Evolutionary conservation across 2,113 vertebrate species (phyloP).

Genomic region (Hemiscyllium ocellatum): DNA sequence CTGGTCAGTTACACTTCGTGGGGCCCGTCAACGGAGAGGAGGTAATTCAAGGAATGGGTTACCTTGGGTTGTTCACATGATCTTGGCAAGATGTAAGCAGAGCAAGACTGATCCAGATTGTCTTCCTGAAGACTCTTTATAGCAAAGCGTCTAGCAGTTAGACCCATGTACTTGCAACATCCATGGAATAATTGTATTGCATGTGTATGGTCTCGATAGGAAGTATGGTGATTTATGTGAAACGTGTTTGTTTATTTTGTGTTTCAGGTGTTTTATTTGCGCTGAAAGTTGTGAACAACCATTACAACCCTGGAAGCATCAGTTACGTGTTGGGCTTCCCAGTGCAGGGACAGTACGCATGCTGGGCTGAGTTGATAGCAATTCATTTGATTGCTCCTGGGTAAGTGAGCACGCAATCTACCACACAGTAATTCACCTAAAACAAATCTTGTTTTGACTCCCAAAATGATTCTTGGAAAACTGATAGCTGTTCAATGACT

Average conservation of each 20-base stretch:
- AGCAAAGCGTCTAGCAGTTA: background rate
- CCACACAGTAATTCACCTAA: background rate
- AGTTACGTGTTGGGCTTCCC: slow-evolving; percentile 68
- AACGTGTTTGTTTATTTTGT: slow-evolving; percentile 40
- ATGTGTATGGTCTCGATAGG: background rate
- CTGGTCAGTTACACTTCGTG: background rate
- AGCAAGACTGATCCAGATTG: background rate
- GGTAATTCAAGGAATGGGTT: background rate
- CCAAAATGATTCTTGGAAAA: background rate
- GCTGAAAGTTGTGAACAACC: slow-evolving; percentile 85
- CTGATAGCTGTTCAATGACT: background rate
- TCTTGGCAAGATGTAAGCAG: background rate
- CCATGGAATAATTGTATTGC: no score
- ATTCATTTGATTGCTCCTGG: slow-evolving; percentile 77
- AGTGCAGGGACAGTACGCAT: slow-evolving; percentile 70
- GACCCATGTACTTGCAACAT: background rate
- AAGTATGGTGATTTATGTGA: background rate
- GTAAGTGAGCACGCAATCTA: slow-evolving; percentile 69
- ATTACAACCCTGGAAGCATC: slow-evolving; percentile 73
- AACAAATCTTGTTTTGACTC: background rate
- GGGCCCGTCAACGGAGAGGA: background rate
- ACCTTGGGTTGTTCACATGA: background rate
- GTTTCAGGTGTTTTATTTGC: slow-evolving; percentile 84
- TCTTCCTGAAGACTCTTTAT: background rate
- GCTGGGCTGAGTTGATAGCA: slow-evolving; percentile 83